Base-by-base conservation (phyloP, 2,113 vertebrate species). In the Pyrgilauda ruficollis region DNA sequence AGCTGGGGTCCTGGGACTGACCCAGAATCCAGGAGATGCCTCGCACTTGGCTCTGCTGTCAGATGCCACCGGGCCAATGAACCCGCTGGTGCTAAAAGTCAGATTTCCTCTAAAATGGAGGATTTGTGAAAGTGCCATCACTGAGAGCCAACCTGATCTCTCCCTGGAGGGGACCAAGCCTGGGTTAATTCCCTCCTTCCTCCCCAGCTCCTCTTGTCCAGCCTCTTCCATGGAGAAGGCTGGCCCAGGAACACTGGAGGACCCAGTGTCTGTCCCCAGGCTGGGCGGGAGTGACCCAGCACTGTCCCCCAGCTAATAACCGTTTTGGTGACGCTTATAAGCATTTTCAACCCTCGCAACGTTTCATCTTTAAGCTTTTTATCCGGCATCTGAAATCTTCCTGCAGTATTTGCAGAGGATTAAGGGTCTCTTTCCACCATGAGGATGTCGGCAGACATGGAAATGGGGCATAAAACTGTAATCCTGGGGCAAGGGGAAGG, bases 281-380 rank as follows among this genome's bases (percentile, higher is more conserved):
- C 1, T 7, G 1, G 11, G 23, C 6, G 0, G 9, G n/a, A 50
- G 67, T 1, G 5, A 52, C 47, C 68, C 0, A 0, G 43, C 3
- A 1, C 50, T 6, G 4, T 39, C 35, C 67, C 74, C 58, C 0
- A 0, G 78, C 87, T 79, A 85, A 68, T 52, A 64, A 49, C 44
- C 1, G 4, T 74, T 77, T 72, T 50, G 13, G 70, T 79, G 41
- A n/a, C 1, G 2, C 44, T 88, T 53, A 87, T 28, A 72, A 90
- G 83, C 50, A 8, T 87, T 87, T 95, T 90, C 85, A 86, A 44
- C 68, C 93, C 84, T 86, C 1, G 2, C 56, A 80, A 58, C 2
- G 0, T 63, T 87, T 90, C 73, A 59, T 77, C 77, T 86, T 87
- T 95, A 95, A 97, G 95, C 90, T 93, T 94, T 96, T 96, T 87